A percentile compares a stretch with the other conserved stretches of the same genome.
Evolutionary conservation across 2,113 vertebrate species (phyloP).

Genomic region (Oostethus manadensis): DNA sequence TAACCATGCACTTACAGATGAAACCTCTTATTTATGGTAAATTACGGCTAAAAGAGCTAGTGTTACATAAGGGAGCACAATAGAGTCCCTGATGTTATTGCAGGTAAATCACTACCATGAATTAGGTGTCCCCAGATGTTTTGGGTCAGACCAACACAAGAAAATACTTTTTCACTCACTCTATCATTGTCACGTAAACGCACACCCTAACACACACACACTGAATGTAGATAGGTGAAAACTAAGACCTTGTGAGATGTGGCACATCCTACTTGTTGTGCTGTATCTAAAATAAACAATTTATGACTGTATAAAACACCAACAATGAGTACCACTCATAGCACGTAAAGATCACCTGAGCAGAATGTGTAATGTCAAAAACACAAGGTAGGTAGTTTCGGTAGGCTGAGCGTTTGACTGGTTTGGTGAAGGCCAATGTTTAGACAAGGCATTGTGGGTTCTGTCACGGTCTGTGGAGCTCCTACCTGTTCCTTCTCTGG

Average conservation of each 20-base stretch:
- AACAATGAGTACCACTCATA: too few relatives aligned
- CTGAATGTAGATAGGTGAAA: too few relatives aligned
- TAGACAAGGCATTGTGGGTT: constrained; percentile 23
- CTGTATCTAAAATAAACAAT: too few relatives aligned
- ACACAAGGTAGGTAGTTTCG: constrained; percentile 26
- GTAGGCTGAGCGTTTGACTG: constrained; percentile 35
- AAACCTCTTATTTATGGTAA: constrained; percentile 35
- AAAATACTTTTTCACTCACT: too few relatives aligned
- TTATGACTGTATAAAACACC: too few relatives aligned
- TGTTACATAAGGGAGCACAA: not conserved
- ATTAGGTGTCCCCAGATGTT: too few relatives aligned
- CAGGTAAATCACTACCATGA: not conserved
- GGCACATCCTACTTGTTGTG: too few relatives aligned
- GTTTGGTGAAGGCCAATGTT: constrained; percentile 50
- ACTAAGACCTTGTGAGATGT: too few relatives aligned
- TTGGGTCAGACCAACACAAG: too few relatives aligned
- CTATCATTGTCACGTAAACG: too few relatives aligned
- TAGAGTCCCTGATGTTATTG: constrained; percentile 31
- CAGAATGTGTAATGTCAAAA: constrained; percentile 21
- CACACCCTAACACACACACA: too few relatives aligned
- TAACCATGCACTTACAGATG: constrained; percentile 23
- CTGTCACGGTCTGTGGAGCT: constrained; percentile 35
- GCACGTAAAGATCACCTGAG: not conserved
- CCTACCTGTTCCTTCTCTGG: constrained; percentile 67
- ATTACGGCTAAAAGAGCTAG: constrained; percentile 29